phyloP scores from a whole-genome alignment of 1,140 invertebrate species.

The Zaprionus kolodkinae region DNA sequence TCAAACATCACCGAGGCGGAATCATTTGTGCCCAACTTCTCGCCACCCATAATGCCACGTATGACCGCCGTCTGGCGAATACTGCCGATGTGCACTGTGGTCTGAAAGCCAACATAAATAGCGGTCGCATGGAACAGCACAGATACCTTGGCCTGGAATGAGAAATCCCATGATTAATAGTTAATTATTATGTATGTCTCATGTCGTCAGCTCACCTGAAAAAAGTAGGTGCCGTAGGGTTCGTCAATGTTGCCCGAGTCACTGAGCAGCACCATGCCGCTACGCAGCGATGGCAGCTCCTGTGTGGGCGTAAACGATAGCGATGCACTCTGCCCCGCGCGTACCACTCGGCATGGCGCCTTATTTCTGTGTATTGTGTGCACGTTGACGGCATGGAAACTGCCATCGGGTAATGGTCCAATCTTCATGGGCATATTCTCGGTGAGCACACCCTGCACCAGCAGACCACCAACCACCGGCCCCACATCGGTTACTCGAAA shows the following conservation, averaged over 20 bases:
- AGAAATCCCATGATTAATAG: background rate
- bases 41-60: conserved; percentile 85
- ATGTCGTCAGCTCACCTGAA: conserved; percentile 85
- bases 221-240: conserved; percentile 90
- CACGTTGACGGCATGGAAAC: conserved; percentile 91
- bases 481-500: conserved; percentile 91
- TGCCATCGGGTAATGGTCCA: conserved; percentile 94
- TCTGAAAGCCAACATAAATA: conserved; percentile 95
- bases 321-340: conserved; percentile 96
- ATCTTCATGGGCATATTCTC: conserved; percentile 88
- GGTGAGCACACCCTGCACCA: conserved; percentile 93
- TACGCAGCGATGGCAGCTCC: conserved; percentile 87
- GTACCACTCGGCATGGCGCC: conserved; percentile 93
- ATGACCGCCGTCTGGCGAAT: conserved; percentile 97
- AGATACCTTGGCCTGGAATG: conserved; percentile 91
- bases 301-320: conserved; percentile 88
- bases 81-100: conserved; percentile 97
- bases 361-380: conserved; percentile 95
- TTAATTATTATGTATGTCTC: too few relatives aligned
- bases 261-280: conserved; percentile 92
- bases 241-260: conserved; percentile 84
- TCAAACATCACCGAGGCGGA: conserved; percentile 94
- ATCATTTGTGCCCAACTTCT: conserved; percentile 89
- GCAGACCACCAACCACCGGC: conserved; percentile 94
- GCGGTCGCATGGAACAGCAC: conserved; percentile 91